A percentile compares a stretch with the other conserved stretches of the same genome.
phyloP scores from a whole-genome alignment of 2,113 vertebrate species.

The Cryptomyrus ogoouensis region DNA sequence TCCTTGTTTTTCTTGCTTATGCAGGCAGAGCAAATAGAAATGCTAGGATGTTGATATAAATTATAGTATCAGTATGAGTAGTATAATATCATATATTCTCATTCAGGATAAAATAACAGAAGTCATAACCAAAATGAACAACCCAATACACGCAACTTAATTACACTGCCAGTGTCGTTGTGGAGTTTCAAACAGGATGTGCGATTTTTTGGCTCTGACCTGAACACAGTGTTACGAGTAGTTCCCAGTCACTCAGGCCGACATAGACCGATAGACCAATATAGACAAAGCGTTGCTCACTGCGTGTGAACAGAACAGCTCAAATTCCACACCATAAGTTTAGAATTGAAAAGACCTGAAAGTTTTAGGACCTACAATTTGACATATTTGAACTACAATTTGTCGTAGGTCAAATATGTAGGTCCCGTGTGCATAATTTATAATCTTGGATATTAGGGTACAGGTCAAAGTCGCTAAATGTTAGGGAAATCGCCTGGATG shows the following conservation, averaged over 20 bases:
- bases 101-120: neutral
- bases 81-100: neutral
- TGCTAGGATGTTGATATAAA: neutral
- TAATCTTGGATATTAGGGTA: neutral
- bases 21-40: neutral
- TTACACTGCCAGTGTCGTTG: neutral
- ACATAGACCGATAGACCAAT: neutral
- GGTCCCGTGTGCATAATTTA: neutral
- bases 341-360: neutral
- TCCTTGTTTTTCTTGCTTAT: neutral
- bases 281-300: neutral
- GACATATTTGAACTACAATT: neutral
- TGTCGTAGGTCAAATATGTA: too few species aligned
- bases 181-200: neutral
- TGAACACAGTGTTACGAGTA: neutral
- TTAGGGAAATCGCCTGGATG: neutral
- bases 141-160: neutral
- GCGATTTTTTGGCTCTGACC: neutral
- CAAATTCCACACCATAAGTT: neutral
- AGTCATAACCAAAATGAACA: neutral
- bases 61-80: neutral
- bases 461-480: neutral
- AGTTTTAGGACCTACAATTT: neutral
- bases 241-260: neutral
- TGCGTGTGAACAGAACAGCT: neutral